Evolutionary conservation across 1,140 invertebrate species (phyloP), one percentile per base, ranked within the genome.

Genomic region (Rhyzopertha dominica): DNA sequence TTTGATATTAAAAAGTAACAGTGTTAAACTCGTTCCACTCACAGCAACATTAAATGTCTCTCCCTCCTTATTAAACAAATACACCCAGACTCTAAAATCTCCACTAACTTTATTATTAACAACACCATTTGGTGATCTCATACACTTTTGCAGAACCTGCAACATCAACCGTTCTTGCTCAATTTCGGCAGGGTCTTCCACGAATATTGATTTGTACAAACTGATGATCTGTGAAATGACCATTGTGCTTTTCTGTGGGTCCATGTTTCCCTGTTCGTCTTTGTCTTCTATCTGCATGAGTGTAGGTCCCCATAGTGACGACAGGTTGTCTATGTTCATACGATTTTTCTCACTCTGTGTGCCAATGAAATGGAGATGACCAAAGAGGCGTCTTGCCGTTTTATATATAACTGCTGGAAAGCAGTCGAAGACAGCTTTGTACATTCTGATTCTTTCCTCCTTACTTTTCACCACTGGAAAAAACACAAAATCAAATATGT

Each of bases 221-320:
- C 61, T 37, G 20, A 68, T 61, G 20, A 66, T 38, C 25, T 65
- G 54, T 10, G 18, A 23, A 9, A 64, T 47, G 12, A 66, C 52
- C 10, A 56, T 47, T 2, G 46, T 26, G 38, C 62, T 56, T 20
- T 46, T 50, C 24, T 58, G 53, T 44, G 50, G 42, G 14, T 39
- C 29, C 14, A 39, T 50, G 19, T 44, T 47, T 37, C 26, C 22
- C 12, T 37, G 14, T 36, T 23, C 38, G 24, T 14, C 53, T 45
- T 55, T 55, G 35, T 59, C 55, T 28, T 82, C 79, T 3, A 79
- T 75, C 45, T 84, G 83, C 76, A 90, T 80, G 29, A 90, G 66
- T 3, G 85, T 89, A 2, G 87, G 87, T 1, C 85, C 86, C 85
- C 87, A 90, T 26, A 90, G 80, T 1, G 86, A 77, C 4, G 87